Conservation (phyloP, 2,113 vertebrate genomes). For the Acrocephalus arundinaceus region DNA sequence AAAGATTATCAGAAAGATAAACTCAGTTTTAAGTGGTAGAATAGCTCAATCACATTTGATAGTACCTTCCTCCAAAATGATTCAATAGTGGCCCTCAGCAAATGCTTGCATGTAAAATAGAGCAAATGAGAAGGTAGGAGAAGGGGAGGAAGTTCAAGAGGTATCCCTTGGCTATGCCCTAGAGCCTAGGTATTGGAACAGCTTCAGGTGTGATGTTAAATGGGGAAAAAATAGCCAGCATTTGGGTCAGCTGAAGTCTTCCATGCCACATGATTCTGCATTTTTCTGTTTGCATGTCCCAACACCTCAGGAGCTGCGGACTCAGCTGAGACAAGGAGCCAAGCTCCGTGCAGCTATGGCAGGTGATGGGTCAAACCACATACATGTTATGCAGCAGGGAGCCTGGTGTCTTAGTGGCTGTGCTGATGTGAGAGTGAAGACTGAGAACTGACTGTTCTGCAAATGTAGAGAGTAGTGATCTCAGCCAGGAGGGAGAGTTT, state of each 20-base stretch:
- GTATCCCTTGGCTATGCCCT: not conserved
- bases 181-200: not conserved
- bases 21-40: not conserved
- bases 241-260: not conserved
- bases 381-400: rapidly evolving
- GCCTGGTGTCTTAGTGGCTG: not conserved
- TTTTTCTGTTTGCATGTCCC: rapidly evolving
- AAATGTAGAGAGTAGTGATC: not conserved
- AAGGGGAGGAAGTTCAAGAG: not conserved
- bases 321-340: not conserved
- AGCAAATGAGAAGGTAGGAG: not conserved
- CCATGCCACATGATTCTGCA: not conserved
- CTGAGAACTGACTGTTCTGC: not conserved
- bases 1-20: not conserved
- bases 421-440: not conserved
- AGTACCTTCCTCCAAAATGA: not conserved
- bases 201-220: not conserved
- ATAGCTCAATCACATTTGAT: not conserved
- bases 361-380: not conserved
- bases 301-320: not conserved
- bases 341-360: not conserved
- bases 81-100: not conserved
- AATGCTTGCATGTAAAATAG: not conserved
- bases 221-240: not conserved
- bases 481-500: not conserved